Evolutionary conservation across 2,797 vertebrate species (phyloP).

Genomic region (Delichon dasypus): DNA sequence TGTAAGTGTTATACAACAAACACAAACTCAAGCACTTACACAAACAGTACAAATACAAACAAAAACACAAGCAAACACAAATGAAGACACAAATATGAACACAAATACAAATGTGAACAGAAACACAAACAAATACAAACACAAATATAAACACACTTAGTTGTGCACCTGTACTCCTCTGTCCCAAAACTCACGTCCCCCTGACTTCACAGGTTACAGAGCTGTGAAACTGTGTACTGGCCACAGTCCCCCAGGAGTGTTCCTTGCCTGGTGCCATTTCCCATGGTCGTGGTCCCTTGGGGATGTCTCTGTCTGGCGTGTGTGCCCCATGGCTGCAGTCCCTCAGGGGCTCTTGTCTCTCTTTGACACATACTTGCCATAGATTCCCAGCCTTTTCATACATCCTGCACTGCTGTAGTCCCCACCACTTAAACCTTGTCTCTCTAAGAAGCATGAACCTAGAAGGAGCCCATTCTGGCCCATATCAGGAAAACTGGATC

Average conservation of each 20-base stretch:
- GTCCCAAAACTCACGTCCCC: fast-evolving
- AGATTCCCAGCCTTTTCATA: neutral
- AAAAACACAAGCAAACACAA: neutral
- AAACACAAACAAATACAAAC: no score
- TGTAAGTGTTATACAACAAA: neutral
- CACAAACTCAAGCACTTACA: neutral
- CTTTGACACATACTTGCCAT: neutral
- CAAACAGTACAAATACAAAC: no score
- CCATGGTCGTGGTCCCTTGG: no score
- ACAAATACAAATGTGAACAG: no score
- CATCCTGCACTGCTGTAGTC: fast-evolving
- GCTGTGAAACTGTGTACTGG: no score
- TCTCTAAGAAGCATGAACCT: fast-evolving
- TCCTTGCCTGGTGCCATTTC: fast-evolving
- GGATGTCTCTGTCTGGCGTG: fast-evolving
- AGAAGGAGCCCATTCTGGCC: neutral
- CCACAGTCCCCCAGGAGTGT: no score
- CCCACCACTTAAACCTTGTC: neutral
- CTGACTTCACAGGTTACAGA: neutral
- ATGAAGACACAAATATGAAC: neutral
- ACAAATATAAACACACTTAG: neutral
- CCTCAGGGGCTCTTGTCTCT: neutral
- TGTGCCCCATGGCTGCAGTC: no score
- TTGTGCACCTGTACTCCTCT: fast-evolving
- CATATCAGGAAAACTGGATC: neutral